Evolutionary conservation across 2,888 invertebrate genomes (phyloP), one percentile per base, ranked within the genome.

Genomic region (Epinotia bilunana): DNA sequence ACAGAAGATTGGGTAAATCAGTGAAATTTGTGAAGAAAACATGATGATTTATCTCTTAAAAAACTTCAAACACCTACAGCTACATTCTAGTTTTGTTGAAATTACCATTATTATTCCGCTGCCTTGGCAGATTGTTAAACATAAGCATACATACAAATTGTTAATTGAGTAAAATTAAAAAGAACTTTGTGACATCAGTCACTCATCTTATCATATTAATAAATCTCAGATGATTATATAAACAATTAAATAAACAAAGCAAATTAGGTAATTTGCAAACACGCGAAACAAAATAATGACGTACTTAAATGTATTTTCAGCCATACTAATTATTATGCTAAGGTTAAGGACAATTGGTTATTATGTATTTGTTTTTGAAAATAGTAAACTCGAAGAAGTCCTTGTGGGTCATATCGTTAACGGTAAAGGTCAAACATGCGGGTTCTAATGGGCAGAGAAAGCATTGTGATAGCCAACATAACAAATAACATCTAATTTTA

Each of bases 401-500:
- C 20, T 49, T 64, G 11, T 12, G n/a, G n/a, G 12, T 49, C 64
- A n/a, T 53, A 53, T 65, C 65, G 53, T 28, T n/a, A 16, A 57
- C 57, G 28, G n/a, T 57, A 55, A 46, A 46, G 13, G 16, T 63
- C 43, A 57, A 20, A 55, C 53, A 55, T 61, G 33, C 39, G 55
- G 46, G 46, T 61, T 72, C 11, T 33, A 57, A 67, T 67, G 61
- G 71, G 28, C 53, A 71, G 60, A 28, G 18, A 6, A 6, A 43
- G 0, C 18, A 23, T 53, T 43, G 16, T 61, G 55, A 23, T 67
- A 61, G 18, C 55, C 57, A 20, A 67, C 61, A 74, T 58, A 67
- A 71, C 67, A 75, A 70, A 72, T 61, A 75, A 46, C 62, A 57
- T 67, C 75, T 75, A 75, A 67, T 55, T 67, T 49, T 73, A 73